These are phyloP conservation scores for Tryphoninae sp. DNA, from an alignment of 2,888 invertebrate species.

Conservation along the genomic window DNA sequence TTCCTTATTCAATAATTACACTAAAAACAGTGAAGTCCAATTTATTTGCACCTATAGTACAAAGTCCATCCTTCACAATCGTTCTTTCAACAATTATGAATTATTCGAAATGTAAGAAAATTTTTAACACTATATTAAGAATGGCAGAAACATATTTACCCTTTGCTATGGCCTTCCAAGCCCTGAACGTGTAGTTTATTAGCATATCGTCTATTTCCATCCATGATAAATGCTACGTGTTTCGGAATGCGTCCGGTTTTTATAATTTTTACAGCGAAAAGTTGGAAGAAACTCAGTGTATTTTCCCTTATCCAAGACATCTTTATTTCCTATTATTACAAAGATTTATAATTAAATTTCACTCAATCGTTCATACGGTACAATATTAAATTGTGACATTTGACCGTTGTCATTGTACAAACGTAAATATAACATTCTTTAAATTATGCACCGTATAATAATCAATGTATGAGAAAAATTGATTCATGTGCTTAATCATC, in stretches of 20 bases:
- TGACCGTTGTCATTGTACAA: not conserved
- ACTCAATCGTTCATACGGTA: not conserved
- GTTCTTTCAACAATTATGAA: too few species aligned
- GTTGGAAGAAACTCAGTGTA: conserved; percentile 89
- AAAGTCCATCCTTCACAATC: too few species aligned
- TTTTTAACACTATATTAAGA: not conserved
- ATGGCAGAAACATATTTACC: conserved; percentile 81
- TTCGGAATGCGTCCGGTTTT: conserved; percentile 92
- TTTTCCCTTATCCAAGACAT: conserved; percentile 92
- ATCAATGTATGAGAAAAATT: not conserved
- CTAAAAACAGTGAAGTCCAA: too few species aligned
- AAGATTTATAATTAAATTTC: not conserved
- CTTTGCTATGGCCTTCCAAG: conserved; percentile 91
- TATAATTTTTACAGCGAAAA: conserved; percentile 87
- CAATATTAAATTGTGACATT: not conserved
- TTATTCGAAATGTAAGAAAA: too few species aligned
- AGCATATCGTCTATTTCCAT: conserved; percentile 97
- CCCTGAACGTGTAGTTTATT: conserved; percentile 89
- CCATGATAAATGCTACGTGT: conserved; percentile 99
- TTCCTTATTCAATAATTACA: too few species aligned
- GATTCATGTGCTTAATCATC: conserved; percentile 29
- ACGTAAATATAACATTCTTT: not conserved
- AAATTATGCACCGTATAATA: not conserved
- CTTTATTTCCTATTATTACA: conserved; percentile 55
- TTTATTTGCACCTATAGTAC: too few species aligned